phyloP scores from a whole-genome alignment of 2,888 invertebrate species.

The Eilema depressum region DNA sequence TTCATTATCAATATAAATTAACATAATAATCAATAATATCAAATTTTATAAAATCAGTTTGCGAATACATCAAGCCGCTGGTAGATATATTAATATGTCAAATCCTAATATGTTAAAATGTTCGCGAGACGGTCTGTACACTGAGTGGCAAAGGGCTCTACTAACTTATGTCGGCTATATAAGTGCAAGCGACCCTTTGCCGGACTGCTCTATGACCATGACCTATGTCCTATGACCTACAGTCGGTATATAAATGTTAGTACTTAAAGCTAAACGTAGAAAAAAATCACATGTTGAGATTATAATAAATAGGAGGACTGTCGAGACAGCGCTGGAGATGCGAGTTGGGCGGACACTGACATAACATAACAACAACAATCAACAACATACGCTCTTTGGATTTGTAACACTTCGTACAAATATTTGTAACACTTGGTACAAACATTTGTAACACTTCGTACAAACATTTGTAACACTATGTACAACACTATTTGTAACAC shows the following conservation, averaged over 20 bases:
- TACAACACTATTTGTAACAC: slow-evolving; percentile 62
- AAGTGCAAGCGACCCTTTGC: slow-evolving; percentile 78
- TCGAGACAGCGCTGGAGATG: slow-evolving; percentile 81
- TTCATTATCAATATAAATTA: slow-evolving; percentile 79
- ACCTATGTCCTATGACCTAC: slow-evolving; percentile 44
- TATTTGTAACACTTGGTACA: slow-evolving; percentile 65
- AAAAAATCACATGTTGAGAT: slow-evolving; percentile 84
- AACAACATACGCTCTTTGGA: slow-evolving; percentile 79
- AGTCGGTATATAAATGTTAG: slow-evolving; percentile 69
- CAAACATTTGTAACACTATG: slow-evolving; percentile 61
- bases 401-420: slow-evolving; percentile 64
- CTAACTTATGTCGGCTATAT: slow-evolving; percentile 78
- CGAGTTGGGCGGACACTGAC: slow-evolving; percentile 76
- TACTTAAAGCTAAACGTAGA: slow-evolving; percentile 78
- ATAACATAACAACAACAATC: slow-evolving; percentile 53
- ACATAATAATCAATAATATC: slow-evolving; percentile 73
- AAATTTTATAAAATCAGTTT: slow-evolving; percentile 73
- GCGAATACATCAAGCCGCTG: slow-evolving; percentile 75
- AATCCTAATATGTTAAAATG: slow-evolving; percentile 58
- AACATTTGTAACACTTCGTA: slow-evolving; percentile 56
- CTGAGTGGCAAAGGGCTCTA: slow-evolving; percentile 65
- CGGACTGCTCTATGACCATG: slow-evolving; percentile 60
- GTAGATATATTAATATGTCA: slow-evolving; percentile 65
- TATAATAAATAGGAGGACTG: slow-evolving; percentile 81
- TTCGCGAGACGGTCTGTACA: slow-evolving; percentile 57